Percentiles rank a stretch among this genome's conserved stretches.
Evolutionary conservation across 2,888 invertebrate genomes (phyloP).

Genomic region (Hirtodrosophila histrioides): DNA sequence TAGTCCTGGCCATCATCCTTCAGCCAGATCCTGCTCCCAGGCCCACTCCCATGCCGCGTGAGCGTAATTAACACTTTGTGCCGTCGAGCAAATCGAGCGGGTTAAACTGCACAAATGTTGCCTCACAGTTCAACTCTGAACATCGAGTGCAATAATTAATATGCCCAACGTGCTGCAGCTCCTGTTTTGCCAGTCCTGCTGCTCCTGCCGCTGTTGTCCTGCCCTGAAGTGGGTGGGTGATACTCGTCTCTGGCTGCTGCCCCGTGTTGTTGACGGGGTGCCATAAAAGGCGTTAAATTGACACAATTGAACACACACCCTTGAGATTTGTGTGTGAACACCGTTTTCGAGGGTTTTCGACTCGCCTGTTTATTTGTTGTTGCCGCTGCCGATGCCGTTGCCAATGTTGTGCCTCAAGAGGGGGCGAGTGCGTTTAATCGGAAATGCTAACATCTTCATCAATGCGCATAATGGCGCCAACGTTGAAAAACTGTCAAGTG

Average conservation of each 20-base stretch:
- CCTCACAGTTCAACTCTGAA: slow-evolving; percentile 21
- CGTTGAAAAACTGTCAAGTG: slow-evolving; percentile 52
- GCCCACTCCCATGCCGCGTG: slow-evolving; percentile 4
- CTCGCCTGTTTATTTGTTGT: slow-evolving; percentile 27
- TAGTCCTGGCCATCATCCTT: slow-evolving; percentile 4
- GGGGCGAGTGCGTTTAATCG: slow-evolving; percentile 67
- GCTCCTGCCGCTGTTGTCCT: neutral
- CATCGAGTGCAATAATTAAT: slow-evolving; percentile 72
- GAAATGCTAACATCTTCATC: slow-evolving; percentile 77
- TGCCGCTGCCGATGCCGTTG: slow-evolving; percentile 25
- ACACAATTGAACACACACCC: slow-evolving; percentile 79
- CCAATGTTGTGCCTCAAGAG: slow-evolving; percentile 20
- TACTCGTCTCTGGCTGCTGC: slow-evolving; percentile 12
- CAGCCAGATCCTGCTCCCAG: slow-evolving; percentile 4
- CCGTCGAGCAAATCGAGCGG: slow-evolving; percentile 65
- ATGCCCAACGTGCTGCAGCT: slow-evolving; percentile 66
- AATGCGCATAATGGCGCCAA: slow-evolving; percentile 46
- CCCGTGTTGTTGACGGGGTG: slow-evolving; percentile 39
- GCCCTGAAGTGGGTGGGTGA: slow-evolving; percentile 13
- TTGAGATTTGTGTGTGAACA: slow-evolving; percentile 64
- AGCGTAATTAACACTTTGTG: slow-evolving; percentile 69
- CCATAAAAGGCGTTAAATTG: slow-evolving; percentile 79
- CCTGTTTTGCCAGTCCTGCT: slow-evolving; percentile 5
- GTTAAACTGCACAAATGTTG: slow-evolving; percentile 56
- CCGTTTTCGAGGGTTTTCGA: slow-evolving; percentile 28